Evolutionary conservation across 1,140 invertebrate species (phyloP), one percentile per base, ranked within the genome.

Genomic region (Anoplophora glabripennis): DNA sequence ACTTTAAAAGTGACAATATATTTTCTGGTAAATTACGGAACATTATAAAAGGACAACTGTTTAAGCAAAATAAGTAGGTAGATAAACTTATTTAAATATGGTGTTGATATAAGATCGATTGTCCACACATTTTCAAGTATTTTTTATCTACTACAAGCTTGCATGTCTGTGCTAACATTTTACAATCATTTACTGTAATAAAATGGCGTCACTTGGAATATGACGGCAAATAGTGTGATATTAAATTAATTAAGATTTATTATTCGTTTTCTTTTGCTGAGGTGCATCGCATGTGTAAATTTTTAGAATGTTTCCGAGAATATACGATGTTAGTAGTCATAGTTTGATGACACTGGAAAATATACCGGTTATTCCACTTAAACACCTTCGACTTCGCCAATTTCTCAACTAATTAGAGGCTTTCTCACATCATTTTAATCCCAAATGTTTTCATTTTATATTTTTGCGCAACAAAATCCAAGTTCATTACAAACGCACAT

Each of bases 51-150:
- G 9, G 12, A 44, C 59, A 59, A 59, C 57, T 59, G 57, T 59
- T 47, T 53, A 59, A 59, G 57, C 57, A 59, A 53, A 53, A 59
- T 34, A 21, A 14, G 40, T 28, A 28, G 21, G 21, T 28, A 61
- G 59, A 61, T 61, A 61, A 61, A 55, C 38, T 51, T 61, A 61
- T 61, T 61, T 61, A 51, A 55, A 47, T 51, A 51, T 38, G 46
- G 21, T 28, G 21, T 28, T 28, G 21, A 28, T 28, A 28, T 28
- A 28, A 28, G 21, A 28, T 28, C 42, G 46, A 56, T 56, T 56
- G 53, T 56, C 53, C 53, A 56, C 44, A 56, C 44, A 17, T 56
- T 56, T 36, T 18, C 28, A n/a, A 47, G 35, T 47, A 47, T 47
- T 56, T 56, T 56, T 56, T 56, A 56, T 56, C 53, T 4, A 28